A percentile compares a stretch with the other conserved stretches of the same genome.
Conservation (phyloP, 1,140 invertebrate genomes). For the Megathymus violae region DNA sequence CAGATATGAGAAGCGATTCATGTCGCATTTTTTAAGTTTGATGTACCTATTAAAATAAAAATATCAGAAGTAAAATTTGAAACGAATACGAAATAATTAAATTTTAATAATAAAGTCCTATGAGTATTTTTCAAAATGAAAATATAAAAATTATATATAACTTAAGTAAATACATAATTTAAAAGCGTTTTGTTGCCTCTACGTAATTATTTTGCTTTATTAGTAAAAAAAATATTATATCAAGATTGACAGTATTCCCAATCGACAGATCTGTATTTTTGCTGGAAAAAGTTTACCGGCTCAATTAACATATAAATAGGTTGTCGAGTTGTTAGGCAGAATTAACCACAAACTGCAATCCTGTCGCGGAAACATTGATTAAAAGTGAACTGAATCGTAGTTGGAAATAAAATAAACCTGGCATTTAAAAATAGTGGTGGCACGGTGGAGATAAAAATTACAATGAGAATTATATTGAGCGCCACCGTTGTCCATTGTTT, state of each 20-base stretch:
- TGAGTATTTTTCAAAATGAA: no score
- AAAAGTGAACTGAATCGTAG: conserved; percentile 29
- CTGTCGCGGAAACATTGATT: conserved; percentile 26
- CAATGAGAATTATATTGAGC: conserved; percentile 24
- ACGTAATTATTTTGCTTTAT: no score
- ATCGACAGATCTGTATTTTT: conserved; percentile 6
- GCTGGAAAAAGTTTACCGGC: background rate
- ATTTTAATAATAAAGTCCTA: no score
- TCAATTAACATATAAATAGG: conserved; percentile 31
- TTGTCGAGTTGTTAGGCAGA: conserved; percentile 21
- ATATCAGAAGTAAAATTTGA: no score
- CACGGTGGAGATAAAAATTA: conserved; percentile 28
- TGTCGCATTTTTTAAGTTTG: no score
- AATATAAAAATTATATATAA: no score
- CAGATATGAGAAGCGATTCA: no score
- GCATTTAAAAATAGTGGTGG: conserved; percentile 31
- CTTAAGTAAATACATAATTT: no score
- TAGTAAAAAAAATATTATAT: no score
- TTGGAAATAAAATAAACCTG: conserved; percentile 30
- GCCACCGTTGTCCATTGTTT: conserved; percentile 23
- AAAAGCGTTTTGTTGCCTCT: no score
- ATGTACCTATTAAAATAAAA: no score
- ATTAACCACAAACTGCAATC: conserved; percentile 24
- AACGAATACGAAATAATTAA: no score
- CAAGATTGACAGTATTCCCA: background rate